phyloP scores from a whole-genome alignment of 2,797 vertebrate genomes.

The Hydrocynus forskahlii region DNA sequence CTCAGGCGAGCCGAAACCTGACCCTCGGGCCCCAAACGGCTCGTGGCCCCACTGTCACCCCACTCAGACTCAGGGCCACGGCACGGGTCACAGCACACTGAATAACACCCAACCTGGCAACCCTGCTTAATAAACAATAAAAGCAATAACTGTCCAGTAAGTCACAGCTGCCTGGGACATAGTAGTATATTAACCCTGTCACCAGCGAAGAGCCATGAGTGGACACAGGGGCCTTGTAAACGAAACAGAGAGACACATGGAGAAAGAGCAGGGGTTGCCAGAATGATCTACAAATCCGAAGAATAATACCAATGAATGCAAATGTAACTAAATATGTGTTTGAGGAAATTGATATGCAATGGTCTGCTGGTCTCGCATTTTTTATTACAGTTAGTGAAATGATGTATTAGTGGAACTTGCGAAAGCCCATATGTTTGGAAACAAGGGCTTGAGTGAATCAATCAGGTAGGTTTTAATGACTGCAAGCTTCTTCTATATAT shows the following conservation, averaged over 20 bases:
- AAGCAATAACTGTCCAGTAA: slow-evolving; percentile 70
- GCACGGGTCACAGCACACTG: slow-evolving; percentile 57
- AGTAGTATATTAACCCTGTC: slow-evolving; percentile 61
- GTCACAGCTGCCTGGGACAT: slow-evolving; percentile 43
- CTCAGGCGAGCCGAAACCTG: slow-evolving; percentile 71
- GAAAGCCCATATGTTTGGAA: no score
- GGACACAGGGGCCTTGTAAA: slow-evolving; percentile 37
- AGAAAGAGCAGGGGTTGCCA: slow-evolving; percentile 3
- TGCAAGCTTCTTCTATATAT: no score
- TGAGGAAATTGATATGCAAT: no score
- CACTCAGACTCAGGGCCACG: slow-evolving; percentile 35
- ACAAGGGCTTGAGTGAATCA: no score
- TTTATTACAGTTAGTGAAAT: no score
- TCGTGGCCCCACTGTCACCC: slow-evolving; percentile 66
- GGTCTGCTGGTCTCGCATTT: no score
- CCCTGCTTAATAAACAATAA: slow-evolving; percentile 60
- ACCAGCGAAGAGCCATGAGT: slow-evolving; percentile 28
- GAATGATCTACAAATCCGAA: slow-evolving; percentile 35
- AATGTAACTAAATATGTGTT: slow-evolving; percentile 40
- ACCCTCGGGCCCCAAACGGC: slow-evolving; percentile 64
- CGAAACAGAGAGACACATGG: slow-evolving; percentile 30
- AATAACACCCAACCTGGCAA: slow-evolving; percentile 58
- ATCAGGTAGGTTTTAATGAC: no score
- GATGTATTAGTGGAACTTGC: no score
- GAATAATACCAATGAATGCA: slow-evolving; percentile 34